Evolutionary conservation across 2,888 invertebrate species (phyloP), one percentile per base, ranked within the genome.

Genomic region (Meloe dianella): DNA sequence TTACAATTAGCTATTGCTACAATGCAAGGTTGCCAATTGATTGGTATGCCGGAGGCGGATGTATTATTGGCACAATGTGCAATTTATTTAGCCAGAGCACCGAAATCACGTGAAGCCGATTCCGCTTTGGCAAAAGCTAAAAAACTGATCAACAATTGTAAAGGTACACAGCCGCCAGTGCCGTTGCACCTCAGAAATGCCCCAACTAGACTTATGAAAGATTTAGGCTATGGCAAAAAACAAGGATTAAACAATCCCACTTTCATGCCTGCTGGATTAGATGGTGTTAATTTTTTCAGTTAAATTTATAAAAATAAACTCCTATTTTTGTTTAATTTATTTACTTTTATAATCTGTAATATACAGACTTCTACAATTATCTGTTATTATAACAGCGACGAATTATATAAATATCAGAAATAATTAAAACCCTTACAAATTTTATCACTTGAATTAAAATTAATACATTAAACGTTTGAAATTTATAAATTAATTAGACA

Each of bases 41-140:
- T 94, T 47, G 94, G 94, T 9, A 91, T 91, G 92, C 94, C 94
- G 0, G 94, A 94, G 77, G 90, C 91, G 76, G 91, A 92, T 80
- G 90, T 93, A 12, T 83, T 92, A 61, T 82, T 95, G 29, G 92
- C 91, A 14, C 93, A 94, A 78, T 92, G 92, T 78, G 91, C 90
- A 2, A 90, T 91, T 60, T 89, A 94, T 78, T 84, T 94, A 59
- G 92, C 94, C 0, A 85, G 92, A 75, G 92, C 94, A 8, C 89
- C 90, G 8, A 94, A 94, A 80, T 92, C 92, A 41, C 82, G 85
- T 14, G 91, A 90, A 78, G 87, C 85, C 0, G 86, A 87, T 75
- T 69, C 77, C 14, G 88, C 88, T 0, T 79, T 87, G 57, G 81
- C 77, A 0, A 76, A 74, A 66, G 92, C 92, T 20, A 90, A 91